Base-by-base conservation (phyloP, 2,113 vertebrate species). In the Ardeotis arabs region DNA sequence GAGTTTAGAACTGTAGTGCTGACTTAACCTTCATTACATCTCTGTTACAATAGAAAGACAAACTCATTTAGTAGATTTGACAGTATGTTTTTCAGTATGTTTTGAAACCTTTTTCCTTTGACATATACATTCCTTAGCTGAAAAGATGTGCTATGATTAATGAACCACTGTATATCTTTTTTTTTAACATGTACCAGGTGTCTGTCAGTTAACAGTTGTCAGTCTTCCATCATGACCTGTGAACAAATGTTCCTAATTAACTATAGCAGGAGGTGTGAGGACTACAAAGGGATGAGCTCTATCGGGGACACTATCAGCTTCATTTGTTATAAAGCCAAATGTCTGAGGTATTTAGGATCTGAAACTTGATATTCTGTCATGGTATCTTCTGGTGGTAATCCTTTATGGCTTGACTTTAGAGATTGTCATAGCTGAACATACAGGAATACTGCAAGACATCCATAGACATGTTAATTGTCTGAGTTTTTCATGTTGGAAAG, bases 231-330 rank as follows among this genome's bases (percentile, higher is more conserved):
- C 86, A 82, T 67, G 94, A 96, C 45, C 47, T 95, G 41, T 87
- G 87, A 93, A 84, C 73, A 96, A 98, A 91, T 93, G 90, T 81
- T 96, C 41, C 47, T 77, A 80, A 53, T 96, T 97, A 96, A 88
- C 47, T 74, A 63, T 64, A 95, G 79, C 22, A 95, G 31, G 33
- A 95, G 41, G 47, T 63, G 20, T 75, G 37, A 56, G 25, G 39
- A 79, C 53, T 94, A 66, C 56, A 74, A 90, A 95, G 59, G 13
- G 9, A 12, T 79, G 33, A 96, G n/a, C 25, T 75, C 55, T 76
- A 67, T 25, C 76, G 93, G 45, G 29, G 75, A 78, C 39, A 60
- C 45, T 90, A 20, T 37, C 84, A 85, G 47, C 23, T 96, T 96
- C 19, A 81, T 91, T 93, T 91, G 31, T 84, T 93, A 82, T 81